Conservation (phyloP, 1,140 invertebrate species). For the Cryptotermes secundus region DNA sequence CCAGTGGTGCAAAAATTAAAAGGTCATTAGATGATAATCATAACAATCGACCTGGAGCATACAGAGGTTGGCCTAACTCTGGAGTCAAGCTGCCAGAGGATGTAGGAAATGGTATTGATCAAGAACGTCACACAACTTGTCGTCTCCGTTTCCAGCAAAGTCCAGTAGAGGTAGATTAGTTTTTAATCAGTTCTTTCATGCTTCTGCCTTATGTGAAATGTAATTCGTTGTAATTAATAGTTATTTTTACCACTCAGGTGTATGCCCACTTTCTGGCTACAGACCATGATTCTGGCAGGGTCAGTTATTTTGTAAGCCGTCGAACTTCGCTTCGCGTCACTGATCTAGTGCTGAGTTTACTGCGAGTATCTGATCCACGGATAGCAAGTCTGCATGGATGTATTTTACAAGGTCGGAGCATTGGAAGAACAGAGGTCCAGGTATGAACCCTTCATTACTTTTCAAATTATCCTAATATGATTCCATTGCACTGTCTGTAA, state of each 20-base stretch:
- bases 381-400: slow-evolving; percentile 80
- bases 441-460: slow-evolving; percentile 49
- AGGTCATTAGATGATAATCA: slow-evolving; percentile 48
- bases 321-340: slow-evolving; percentile 86
- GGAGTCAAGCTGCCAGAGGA: slow-evolving; percentile 39
- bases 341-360: slow-evolving; percentile 78
- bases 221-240: too few species aligned
- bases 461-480: too few species aligned
- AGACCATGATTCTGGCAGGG: slow-evolving; percentile 87
- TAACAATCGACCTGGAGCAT: slow-evolving; percentile 33
- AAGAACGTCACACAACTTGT: slow-evolving; percentile 63
- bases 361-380: slow-evolving; percentile 84
- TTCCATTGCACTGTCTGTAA: too few species aligned
- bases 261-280: slow-evolving; percentile 87
- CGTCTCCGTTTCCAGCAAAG: slow-evolving; percentile 86
- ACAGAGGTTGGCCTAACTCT: slow-evolving; percentile 35
- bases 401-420: slow-evolving; percentile 81
- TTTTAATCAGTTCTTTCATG: background rate
- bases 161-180: slow-evolving; percentile 66
- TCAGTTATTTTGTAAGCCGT: slow-evolving; percentile 85
- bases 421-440: slow-evolving; percentile 90
- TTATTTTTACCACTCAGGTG: slow-evolving; percentile 45
- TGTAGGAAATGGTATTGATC: slow-evolving; percentile 34
- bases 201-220: too few species aligned
- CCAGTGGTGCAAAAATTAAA: slow-evolving; percentile 51